A percentile compares a stretch with the other conserved stretches of the same genome.
Evolutionary conservation across 2,797 vertebrate genomes (phyloP).

Genomic region (Sciurus carolinensis): DNA sequence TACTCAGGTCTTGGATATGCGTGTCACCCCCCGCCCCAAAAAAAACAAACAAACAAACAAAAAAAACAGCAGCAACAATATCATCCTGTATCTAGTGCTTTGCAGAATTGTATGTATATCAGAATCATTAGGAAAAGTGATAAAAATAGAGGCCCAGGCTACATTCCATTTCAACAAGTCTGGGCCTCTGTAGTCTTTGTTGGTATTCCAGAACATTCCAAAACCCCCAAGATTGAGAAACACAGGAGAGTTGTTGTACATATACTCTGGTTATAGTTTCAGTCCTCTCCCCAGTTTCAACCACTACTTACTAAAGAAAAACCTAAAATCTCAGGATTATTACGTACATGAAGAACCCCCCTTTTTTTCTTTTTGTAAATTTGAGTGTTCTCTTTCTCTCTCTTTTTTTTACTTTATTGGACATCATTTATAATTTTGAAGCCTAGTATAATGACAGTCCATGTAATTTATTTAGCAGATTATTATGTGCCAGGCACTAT

Average conservation of each 20-base stretch:
- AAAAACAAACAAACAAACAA: too few relatives aligned
- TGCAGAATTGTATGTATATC: not conserved
- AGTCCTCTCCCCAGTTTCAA: too few relatives aligned
- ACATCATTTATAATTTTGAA: constrained; percentile 63
- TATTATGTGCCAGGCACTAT: not conserved
- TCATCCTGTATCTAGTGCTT: not conserved
- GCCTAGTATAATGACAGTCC: constrained; percentile 16
- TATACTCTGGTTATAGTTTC: not conserved
- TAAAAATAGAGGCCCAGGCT: not conserved
- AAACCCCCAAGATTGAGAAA: not conserved
- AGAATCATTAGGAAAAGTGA: not conserved
- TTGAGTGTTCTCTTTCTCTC: not conserved
- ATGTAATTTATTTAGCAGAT: constrained; percentile 62
- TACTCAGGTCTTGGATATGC: not conserved
- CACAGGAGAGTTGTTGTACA: not conserved
- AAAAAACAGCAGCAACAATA: not conserved
- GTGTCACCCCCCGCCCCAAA: too few relatives aligned
- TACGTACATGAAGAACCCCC: not conserved
- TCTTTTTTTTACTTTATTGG: not conserved
- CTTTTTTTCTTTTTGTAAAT: not conserved
- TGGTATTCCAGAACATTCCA: not conserved
- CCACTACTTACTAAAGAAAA: not conserved
- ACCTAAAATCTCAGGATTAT: not conserved
- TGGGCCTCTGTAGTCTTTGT: not conserved
- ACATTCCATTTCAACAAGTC: not conserved